Percentiles rank a stretch among this genome's conserved stretches.
phyloP scores from a whole-genome alignment of 1,140 invertebrate genomes.

The Drosophila kikkawai region DNA sequence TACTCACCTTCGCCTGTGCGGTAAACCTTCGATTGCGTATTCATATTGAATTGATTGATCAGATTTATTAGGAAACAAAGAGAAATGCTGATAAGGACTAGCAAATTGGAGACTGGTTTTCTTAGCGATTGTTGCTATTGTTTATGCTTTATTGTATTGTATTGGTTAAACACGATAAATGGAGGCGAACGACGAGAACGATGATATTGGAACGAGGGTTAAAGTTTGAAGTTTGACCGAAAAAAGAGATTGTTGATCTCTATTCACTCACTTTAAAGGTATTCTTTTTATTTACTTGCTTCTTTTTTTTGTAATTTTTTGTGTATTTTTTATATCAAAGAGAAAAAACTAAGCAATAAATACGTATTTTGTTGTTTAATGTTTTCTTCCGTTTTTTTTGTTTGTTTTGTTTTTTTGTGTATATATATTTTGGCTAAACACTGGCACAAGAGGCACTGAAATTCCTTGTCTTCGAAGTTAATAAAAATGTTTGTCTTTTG shows the following conservation, averaged over 20 bases:
- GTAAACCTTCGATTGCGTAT: conserved; percentile 83
- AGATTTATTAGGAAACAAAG: conserved; percentile 33
- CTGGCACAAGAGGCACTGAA: conserved; percentile 83
- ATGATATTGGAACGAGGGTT: conserved; percentile 32
- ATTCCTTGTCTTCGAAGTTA: conserved; percentile 84
- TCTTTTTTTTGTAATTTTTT: conserved; percentile 49
- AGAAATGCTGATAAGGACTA: conserved; percentile 76
- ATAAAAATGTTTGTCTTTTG: conserved; percentile 62
- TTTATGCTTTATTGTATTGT: conserved; percentile 14
- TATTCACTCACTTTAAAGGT: conserved; percentile 21
- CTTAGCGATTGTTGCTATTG: conserved; percentile 37
- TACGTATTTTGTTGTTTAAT: conserved; percentile 68
- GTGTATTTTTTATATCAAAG: conserved; percentile 76
- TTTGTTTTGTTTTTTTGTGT: conserved; percentile 66
- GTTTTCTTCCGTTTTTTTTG: conserved; percentile 18
- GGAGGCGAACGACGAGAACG: conserved; percentile 44
- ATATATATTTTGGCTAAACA: conserved; percentile 84
- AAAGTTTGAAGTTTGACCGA: conserved; percentile 51
- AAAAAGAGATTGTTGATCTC: conserved; percentile 39
- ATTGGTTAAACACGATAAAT: conserved; percentile 36
- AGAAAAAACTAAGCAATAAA: conserved; percentile 83
- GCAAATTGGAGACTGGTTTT: conserved; percentile 65
- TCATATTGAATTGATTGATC: conserved; percentile 73
- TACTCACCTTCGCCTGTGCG: conserved; percentile 79
- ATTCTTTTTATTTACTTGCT: conserved; percentile 18